These are phyloP conservation scores for Drymodes brunneopygia DNA, from an alignment of 2,113 vertebrate genomes.

Conservation along the genomic window DNA sequence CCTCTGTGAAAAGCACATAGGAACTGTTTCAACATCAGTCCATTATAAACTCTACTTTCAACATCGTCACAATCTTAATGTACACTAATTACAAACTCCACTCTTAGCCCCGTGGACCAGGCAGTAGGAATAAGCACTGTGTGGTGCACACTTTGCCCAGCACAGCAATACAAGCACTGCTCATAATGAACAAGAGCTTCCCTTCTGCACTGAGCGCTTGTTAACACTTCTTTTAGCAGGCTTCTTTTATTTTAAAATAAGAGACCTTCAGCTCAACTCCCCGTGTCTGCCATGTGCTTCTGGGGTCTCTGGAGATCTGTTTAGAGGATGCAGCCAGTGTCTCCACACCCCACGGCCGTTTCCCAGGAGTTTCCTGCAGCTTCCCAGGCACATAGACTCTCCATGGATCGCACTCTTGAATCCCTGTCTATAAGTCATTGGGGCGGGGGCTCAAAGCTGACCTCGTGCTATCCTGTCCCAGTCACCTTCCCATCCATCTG, in stretches of 20 bases:
- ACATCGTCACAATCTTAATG: background rate
- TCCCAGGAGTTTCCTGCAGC: background rate
- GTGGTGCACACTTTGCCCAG: background rate
- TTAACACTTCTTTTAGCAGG: background rate
- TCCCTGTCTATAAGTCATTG: background rate
- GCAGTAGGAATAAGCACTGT: background rate
- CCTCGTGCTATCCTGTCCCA: background rate
- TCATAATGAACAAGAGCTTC: background rate
- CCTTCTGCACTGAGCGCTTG: fast-evolving
- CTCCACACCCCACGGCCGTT: background rate
- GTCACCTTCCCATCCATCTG: background rate
- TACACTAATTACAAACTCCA: background rate
- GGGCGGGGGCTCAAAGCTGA: background rate
- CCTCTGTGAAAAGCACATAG: background rate
- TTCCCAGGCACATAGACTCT: background rate
- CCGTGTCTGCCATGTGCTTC: background rate
- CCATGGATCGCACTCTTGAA: background rate
- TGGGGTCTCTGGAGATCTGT: background rate
- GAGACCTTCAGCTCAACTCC: background rate
- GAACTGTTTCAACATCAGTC: background rate
- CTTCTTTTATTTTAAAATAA: background rate
- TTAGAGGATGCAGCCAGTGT: background rate
- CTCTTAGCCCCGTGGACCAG: fast-evolving
- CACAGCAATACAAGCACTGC: background rate
- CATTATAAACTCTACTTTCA: background rate